phyloP scores from a whole-genome alignment of 1,140 invertebrate species.

The Homalodisca vitripennis region DNA sequence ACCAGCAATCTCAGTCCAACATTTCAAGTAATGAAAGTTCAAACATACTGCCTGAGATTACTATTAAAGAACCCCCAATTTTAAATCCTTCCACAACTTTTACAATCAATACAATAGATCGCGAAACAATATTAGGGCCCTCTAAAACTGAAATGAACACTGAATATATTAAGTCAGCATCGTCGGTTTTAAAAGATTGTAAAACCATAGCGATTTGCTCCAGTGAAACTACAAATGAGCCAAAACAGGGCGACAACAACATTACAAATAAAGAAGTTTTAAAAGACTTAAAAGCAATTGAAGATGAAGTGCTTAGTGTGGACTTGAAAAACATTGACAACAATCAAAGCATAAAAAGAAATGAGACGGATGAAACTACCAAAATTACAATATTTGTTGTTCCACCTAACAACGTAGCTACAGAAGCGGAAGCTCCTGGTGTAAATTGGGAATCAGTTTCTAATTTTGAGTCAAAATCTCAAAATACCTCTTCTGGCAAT shows the following conservation, averaged over 20 bases:
- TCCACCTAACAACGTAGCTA: conserved; percentile 20
- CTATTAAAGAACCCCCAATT: too few species aligned
- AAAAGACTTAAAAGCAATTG: too few species aligned
- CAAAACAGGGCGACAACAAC: too few species aligned
- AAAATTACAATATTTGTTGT: conserved; percentile 17
- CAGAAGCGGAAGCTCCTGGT: neutral
- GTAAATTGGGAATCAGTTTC: conserved; percentile 26
- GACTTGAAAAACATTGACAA: neutral
- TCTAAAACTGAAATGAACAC: neutral
- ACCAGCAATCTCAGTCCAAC: too few species aligned
- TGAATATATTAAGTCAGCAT: neutral
- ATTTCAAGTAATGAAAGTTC: too few species aligned
- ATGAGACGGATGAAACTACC: too few species aligned
- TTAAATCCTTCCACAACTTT: too few species aligned
- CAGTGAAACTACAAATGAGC: too few species aligned
- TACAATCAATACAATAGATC: too few species aligned
- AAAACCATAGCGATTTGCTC: neutral
- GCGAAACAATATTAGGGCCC: too few species aligned
- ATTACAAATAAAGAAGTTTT: too few species aligned
- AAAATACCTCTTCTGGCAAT: neutral
- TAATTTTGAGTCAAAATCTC: conserved; percentile 11
- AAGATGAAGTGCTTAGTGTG: neutral
- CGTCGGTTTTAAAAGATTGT: neutral
- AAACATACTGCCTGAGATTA: too few species aligned
- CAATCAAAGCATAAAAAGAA: neutral